These are phyloP conservation scores for Tonatia bakeri DNA, from an alignment of 2,113 vertebrate genomes.

Conservation along the genomic window DNA sequence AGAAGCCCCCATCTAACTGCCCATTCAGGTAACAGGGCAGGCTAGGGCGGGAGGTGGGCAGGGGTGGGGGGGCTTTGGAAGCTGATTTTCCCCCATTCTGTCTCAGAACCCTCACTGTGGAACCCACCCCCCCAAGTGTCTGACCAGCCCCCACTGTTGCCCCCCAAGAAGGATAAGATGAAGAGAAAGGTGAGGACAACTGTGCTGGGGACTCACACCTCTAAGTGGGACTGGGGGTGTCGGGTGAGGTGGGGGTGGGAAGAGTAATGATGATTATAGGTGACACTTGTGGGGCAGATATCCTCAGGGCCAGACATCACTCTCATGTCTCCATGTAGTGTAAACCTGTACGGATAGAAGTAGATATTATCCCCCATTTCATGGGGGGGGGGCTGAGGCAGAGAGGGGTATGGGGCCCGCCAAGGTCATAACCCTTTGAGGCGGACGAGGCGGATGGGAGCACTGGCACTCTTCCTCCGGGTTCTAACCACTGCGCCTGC, in stretches of 20 bases:
- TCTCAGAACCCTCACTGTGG: constrained; percentile 82
- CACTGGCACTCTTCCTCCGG: not conserved
- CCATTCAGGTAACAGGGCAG: constrained; percentile 81
- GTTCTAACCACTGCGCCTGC: not conserved
- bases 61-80: no score
- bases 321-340: fast-evolving
- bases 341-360: not conserved
- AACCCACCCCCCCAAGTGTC: constrained; percentile 22
- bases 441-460: not conserved
- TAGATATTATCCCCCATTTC: not conserved
- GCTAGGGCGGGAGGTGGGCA: not conserved
- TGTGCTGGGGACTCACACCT: not conserved
- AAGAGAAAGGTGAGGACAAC: constrained; percentile 68
- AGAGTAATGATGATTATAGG: not conserved
- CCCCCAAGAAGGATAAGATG: constrained; percentile 85
- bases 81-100: not conserved
- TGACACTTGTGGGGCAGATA: not conserved
- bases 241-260: not conserved
- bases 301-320: not conserved
- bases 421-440: not conserved
- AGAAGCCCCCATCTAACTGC: constrained; percentile 74
- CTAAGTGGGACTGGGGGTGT: not conserved
- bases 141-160: constrained; percentile 83
- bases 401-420: not conserved
- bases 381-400: not conserved